Evolutionary conservation across 2,113 vertebrate species (phyloP), one percentile per base, ranked within the genome.

Genomic region (Psittacus erithacus): DNA sequence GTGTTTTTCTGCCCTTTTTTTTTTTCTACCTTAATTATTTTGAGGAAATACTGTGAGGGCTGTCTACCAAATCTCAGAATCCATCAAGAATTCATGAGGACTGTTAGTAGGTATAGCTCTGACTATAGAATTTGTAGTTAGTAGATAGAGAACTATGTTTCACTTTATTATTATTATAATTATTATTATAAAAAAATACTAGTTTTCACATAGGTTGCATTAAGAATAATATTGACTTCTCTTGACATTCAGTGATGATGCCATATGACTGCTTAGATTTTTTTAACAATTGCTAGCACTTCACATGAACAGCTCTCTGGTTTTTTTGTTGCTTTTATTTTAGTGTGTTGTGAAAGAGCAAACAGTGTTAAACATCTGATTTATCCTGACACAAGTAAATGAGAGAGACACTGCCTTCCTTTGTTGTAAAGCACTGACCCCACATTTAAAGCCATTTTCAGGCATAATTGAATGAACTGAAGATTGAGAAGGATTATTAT

Each of bases 341-440:
- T 25, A 62, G 18, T 59, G 60, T 84, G 10, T 64, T 92, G 29
- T 52, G 52, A 76, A 88, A 86, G 39, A 62, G 13, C 5, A 2
- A 63, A 78, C 53, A 53, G 71, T 67, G 31, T 95, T 89, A 83
- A 95, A 73, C 59, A 57, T 76, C 67, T 92, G 95, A 94, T 93
- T 82, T 90, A 46, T 76, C 17, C 19, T 91, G 87, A 87, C 70
- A 82, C 85, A 85, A 92, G 41, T 62, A 88, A 75, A 85, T 73
- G 93, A 86, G 70, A 80, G 55, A 69, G 80, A 82, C 31, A 22
- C 27, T 90, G 63, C 27, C 28, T 87, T 77, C 68, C 55, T 96
- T 78, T 95, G 76, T 93, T 82, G 50, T 86, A 50, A 93, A 94
- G 71, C 92, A 75, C 7, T 86, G 90, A 93, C 82, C 90, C 55